A percentile compares a stretch with the other conserved stretches of the same genome.
Evolutionary conservation across 2,113 vertebrate genomes (phyloP).

Genomic region (Seriola aureovittata): DNA sequence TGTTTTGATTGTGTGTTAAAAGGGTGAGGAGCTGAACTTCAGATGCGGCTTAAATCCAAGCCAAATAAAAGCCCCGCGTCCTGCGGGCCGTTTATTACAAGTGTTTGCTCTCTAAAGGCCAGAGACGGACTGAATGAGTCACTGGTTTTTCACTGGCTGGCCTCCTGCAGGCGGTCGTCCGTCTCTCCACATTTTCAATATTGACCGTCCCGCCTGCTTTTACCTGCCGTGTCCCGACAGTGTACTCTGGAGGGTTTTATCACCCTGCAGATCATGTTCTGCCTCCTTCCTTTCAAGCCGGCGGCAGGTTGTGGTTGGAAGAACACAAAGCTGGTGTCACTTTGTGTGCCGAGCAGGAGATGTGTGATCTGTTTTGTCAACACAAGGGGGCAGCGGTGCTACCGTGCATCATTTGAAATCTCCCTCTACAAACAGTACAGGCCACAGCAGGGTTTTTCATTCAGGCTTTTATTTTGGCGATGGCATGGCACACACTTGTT

Average conservation of each 20-base stretch:
- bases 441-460: not conserved
- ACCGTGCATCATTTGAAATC: conserved; percentile 47
- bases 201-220: conserved; percentile 88
- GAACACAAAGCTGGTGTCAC: not conserved
- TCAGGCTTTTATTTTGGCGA: conserved; percentile 43
- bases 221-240: conserved; percentile 39
- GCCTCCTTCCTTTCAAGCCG: not conserved
- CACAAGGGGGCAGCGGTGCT: conserved; percentile 78
- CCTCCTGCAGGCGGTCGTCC: conserved; percentile 72
- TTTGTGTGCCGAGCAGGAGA: not conserved
- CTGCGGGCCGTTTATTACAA: conserved; percentile 87
- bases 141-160: conserved; percentile 78
- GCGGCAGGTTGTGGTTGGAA: not conserved
- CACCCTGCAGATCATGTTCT: conserved; percentile 18
- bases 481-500: not conserved
- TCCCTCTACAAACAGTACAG: not conserved
- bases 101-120: conserved; percentile 88
- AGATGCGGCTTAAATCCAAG: conserved; percentile 62
- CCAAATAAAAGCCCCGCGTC: conserved; percentile 63
- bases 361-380: conserved; percentile 16
- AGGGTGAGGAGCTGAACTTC: conserved; percentile 54
- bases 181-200: conserved; percentile 86
- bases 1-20: conserved; percentile 52
- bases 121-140: conserved; percentile 82
- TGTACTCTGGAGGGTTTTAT: conserved; percentile 43